phyloP scores from a whole-genome alignment of 2,113 vertebrate species.

The Suricata suricatta region DNA sequence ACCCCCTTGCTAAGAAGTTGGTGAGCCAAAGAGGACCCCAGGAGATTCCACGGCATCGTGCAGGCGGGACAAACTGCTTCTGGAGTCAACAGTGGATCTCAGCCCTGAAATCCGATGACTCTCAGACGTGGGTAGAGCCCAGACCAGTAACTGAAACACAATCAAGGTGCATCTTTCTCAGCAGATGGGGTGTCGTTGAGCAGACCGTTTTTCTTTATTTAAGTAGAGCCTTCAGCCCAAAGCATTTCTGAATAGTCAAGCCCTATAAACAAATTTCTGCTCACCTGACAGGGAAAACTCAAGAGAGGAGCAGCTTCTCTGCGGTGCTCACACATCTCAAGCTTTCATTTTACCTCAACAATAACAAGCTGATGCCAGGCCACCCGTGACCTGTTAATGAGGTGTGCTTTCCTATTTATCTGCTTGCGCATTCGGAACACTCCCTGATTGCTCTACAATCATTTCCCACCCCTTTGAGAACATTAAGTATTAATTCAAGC shows the following conservation, averaged over 20 bases:
- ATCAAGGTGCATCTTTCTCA: background rate
- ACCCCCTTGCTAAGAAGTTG: background rate
- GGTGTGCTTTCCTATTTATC: slow-evolving; percentile 39
- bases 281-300: slow-evolving; percentile 21
- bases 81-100: background rate
- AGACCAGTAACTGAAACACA: background rate
- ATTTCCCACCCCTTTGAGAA: slow-evolving; percentile 58
- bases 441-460: slow-evolving; percentile 58
- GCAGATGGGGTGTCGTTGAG: background rate
- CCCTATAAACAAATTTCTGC: background rate
- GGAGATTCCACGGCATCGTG: background rate
- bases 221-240: background rate
- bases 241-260: background rate
- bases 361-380: slow-evolving; percentile 27
- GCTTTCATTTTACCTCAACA: slow-evolving; percentile 30
- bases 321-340: slow-evolving; percentile 48
- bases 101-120: background rate
- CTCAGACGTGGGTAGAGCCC: background rate
- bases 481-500: slow-evolving; percentile 72
- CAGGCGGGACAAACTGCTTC: background rate
- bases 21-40: background rate
- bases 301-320: background rate
- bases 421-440: background rate
- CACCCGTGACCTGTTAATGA: slow-evolving; percentile 44
- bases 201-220: background rate